These are phyloP conservation scores for Pygoscelis adeliae DNA, from an alignment of 2,113 vertebrate species.

Conservation along the genomic window DNA sequence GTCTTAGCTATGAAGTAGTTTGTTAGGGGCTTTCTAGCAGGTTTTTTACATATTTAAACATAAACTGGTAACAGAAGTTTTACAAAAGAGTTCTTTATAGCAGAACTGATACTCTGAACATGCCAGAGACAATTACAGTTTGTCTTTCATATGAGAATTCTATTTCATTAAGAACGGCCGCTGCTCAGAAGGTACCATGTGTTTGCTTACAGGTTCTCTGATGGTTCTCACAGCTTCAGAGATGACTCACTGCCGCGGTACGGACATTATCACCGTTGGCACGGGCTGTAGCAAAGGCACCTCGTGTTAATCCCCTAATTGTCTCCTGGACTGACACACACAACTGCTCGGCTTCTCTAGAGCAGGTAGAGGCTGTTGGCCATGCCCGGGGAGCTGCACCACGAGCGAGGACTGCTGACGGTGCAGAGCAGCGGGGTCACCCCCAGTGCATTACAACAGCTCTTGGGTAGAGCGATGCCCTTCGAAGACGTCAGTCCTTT, in stretches of 20 bases:
- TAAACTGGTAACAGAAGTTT: background rate
- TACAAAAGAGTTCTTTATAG: background rate
- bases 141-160: fast-evolving
- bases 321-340: fast-evolving
- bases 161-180: background rate
- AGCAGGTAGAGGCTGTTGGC: background rate
- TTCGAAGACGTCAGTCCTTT: fast-evolving
- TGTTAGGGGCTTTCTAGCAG: background rate
- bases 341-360: fast-evolving
- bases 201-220: background rate
- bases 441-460: fast-evolving
- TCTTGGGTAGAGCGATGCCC: background rate
- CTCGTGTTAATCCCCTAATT: fast-evolving
- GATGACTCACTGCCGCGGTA: background rate
- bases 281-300: background rate
- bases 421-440: background rate
- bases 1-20: background rate
- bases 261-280: background rate
- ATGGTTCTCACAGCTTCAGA: background rate
- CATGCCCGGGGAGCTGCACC: background rate
- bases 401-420: fast-evolving
- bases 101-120: background rate
- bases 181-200: fast-evolving
- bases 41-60: fast-evolving
- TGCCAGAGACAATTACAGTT: background rate